Evolutionary conservation across 2,113 vertebrate genomes (phyloP), one percentile per base, ranked within the genome.

Genomic region (Dinomys branickii): DNA sequence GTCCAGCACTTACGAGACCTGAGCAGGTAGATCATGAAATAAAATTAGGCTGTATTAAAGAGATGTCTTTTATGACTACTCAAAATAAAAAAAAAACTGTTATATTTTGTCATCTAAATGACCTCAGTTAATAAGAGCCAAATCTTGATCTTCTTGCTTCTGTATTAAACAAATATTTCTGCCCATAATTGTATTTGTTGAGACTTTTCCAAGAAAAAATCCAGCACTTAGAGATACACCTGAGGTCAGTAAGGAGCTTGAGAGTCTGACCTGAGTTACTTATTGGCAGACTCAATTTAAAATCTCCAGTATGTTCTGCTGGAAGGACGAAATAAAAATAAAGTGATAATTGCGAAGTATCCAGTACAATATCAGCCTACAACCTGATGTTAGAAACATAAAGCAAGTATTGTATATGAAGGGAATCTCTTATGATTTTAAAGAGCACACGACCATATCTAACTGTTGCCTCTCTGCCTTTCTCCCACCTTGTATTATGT

Each of bases 171-270:
- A 26, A 71, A 47, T 52, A 17, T 88, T 7, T 13, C n/a, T 71
- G 24, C 7, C 56, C 87, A 47, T 8, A 94, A 30, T 41, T 81
- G 35, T 87, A 80, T n/a, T 22, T 58, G 4, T 2, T 65, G 58
- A 24, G 35, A 56, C 61, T 93, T 96, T 95, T 90, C 67, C 22
- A 77, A 84, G 63, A 94, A 91, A 26, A 82, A 97, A 88, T 90
- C 3, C 41, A 85, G 19, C 24, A 58, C 50, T 0, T 38, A 38
- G 58, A 88, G 33, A 20, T 92, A 20, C 33, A 85, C 11, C 44
- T 84, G 52, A 83, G n/a, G 52, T 35, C 17, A 85, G 9, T 3
- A 65, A n/a, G n/a, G n/a, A n/a, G n/a, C n/a, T n/a, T n/a, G n/a
- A n/a, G n/a, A n/a, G n/a, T n/a, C n/a, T n/a, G n/a, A n/a, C n/a